Conservation (phyloP, 1,140 invertebrate genomes). For the Trichoplusia ni region DNA sequence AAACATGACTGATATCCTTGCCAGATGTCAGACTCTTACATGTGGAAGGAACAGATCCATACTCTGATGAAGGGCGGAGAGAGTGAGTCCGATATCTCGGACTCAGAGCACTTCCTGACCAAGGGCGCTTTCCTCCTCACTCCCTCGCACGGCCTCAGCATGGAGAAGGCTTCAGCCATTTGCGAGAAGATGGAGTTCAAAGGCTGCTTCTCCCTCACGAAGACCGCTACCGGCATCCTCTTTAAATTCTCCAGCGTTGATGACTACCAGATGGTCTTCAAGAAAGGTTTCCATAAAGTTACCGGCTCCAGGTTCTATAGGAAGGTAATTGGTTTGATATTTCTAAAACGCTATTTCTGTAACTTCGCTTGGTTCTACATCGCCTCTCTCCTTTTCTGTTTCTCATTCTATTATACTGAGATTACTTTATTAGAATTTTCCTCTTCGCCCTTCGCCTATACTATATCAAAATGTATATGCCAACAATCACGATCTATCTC, state of each 20-base stretch:
- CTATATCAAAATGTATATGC: not conserved
- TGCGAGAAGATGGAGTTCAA: conserved; percentile 94
- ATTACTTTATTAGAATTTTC: not conserved
- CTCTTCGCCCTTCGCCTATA: conserved; percentile 37
- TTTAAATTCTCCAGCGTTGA: conserved; percentile 93
- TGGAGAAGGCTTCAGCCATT: conserved; percentile 92
- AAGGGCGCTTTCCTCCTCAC: conserved; percentile 91
- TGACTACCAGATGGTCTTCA: conserved; percentile 91
- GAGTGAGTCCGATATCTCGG: conserved; percentile 85
- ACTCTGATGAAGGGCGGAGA: conserved; percentile 82
- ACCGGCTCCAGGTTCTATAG: conserved; percentile 89
- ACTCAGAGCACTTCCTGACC: conserved; percentile 85
- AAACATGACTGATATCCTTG: not conserved
- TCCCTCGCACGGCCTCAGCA: conserved; percentile 90
- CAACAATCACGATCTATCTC: too few relatives aligned
- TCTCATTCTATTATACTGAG: not conserved
- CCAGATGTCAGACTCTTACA: conserved; percentile 77
- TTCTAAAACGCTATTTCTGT: conserved; percentile 16
- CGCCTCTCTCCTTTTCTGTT: conserved; percentile 8
- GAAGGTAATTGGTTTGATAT: conserved; percentile 82
- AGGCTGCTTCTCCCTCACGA: conserved; percentile 91
- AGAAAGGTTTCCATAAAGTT: conserved; percentile 93
- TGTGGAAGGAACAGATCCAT: conserved; percentile 81
- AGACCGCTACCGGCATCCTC: conserved; percentile 92
- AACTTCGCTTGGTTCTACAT: conserved; percentile 14